Evolutionary conservation across 2,888 invertebrate genomes (phyloP).

Genomic region (Venusia cambrica): DNA sequence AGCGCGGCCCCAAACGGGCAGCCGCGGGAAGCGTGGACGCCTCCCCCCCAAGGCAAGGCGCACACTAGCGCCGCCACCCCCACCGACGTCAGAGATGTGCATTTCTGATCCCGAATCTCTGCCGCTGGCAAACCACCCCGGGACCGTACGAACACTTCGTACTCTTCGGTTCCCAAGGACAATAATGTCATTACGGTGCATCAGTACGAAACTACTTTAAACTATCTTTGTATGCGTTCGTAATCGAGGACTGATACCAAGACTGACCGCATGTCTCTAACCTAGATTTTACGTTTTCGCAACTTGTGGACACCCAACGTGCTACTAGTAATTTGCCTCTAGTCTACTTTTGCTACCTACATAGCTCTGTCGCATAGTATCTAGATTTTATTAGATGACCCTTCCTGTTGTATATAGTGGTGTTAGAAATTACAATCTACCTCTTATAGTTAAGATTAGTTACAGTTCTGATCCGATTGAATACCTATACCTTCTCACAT

Average conservation of each 20-base stretch:
- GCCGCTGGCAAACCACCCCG: slow-evolving; percentile 13
- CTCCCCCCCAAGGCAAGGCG: slow-evolving; percentile 79
- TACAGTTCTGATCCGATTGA: slow-evolving; percentile 19
- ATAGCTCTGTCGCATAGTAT: slow-evolving; percentile 48
- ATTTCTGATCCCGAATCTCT: slow-evolving; percentile 78
- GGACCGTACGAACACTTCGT: slow-evolving; percentile 10
- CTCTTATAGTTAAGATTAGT: slow-evolving; percentile 70
- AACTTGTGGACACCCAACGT: slow-evolving; percentile 58
- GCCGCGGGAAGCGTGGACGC: slow-evolving; percentile 70
- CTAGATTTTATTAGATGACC: slow-evolving; percentile 48
- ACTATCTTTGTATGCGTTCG: slow-evolving; percentile 69
- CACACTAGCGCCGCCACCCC: slow-evolving; percentile 90
- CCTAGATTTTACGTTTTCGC: slow-evolving; percentile 64
- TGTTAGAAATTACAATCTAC: slow-evolving; percentile 78
- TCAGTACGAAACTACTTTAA: slow-evolving; percentile 77
- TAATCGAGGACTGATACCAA: slow-evolving; percentile 75
- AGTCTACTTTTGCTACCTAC: slow-evolving; percentile 50
- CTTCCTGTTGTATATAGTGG: slow-evolving; percentile 60
- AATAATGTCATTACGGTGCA: slow-evolving; percentile 65
- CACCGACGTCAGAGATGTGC: slow-evolving; percentile 92
- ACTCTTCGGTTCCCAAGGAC: slow-evolving; percentile 35
- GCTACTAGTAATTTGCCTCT: slow-evolving; percentile 61
- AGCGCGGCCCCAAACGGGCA: slow-evolving; percentile 68
- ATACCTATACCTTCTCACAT: slow-evolving; percentile 5
- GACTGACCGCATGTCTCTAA: slow-evolving; percentile 76